Evolutionary conservation across 2,113 vertebrate species (phyloP).

Genomic region (Oncorhynchus clarkii): DNA sequence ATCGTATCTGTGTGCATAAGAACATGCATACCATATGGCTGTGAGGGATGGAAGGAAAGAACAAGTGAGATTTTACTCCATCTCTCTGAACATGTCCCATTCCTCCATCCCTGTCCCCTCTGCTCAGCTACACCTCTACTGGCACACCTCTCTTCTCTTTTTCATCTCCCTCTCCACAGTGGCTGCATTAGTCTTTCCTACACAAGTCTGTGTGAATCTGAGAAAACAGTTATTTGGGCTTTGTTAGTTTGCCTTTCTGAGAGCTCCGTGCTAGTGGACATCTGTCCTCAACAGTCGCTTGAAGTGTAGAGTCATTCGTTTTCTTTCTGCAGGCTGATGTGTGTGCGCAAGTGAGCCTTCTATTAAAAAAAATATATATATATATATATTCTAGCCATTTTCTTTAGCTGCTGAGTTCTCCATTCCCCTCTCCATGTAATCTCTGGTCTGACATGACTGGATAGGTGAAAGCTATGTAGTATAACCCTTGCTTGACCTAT

Average conservation of each 20-base stretch:
- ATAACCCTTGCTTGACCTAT: no score
- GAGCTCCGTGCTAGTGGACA: constrained; percentile 30
- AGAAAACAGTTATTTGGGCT: neutral
- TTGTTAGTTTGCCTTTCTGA: constrained; percentile 8
- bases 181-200: neutral
- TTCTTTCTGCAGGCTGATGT: neutral
- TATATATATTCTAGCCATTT: no score
- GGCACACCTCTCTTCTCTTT: neutral
- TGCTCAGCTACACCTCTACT: constrained; percentile 2
- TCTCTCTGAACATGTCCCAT: neutral
- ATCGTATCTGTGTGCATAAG: constrained; percentile 22
- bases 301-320: constrained; percentile 15
- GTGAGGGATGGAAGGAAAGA: neutral
- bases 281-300: constrained; percentile 48
- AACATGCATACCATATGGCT: constrained; percentile 9
- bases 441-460: neutral
- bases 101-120: neutral
- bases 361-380: no score
- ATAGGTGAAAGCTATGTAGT: no score
- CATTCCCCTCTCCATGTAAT: neutral
- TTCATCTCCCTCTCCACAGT: neutral
- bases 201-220: neutral
- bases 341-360: neutral
- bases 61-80: neutral
- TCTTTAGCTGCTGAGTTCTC: no score